These are phyloP conservation scores for Anthophora plumipes DNA, from an alignment of 2,888 invertebrate genomes.

Conservation along the genomic window DNA sequence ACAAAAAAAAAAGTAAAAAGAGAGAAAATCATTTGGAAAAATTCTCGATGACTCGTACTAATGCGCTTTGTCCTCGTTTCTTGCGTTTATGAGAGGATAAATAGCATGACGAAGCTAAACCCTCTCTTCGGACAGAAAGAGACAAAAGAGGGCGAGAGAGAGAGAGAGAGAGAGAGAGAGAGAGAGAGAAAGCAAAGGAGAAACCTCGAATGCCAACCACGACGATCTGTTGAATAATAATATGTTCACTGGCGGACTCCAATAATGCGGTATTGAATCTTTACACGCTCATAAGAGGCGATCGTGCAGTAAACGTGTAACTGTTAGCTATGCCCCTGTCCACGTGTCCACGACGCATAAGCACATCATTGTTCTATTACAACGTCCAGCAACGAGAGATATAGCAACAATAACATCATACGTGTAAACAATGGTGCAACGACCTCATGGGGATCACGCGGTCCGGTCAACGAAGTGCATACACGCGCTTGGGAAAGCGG, in stretches of 20 bases:
- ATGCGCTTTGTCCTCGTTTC: conserved; percentile 27
- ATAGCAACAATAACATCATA: conserved; percentile 70
- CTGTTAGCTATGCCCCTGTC: conserved; percentile 17
- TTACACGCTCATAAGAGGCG: conserved; percentile 15
- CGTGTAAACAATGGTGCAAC: conserved; percentile 71
- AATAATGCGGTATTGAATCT: conserved; percentile 48
- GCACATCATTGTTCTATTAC: conserved; percentile 66
- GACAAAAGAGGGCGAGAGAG: too few relatives aligned
- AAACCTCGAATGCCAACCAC: conserved; percentile 59
- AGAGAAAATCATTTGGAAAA: not conserved
- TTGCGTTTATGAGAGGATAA: conserved; percentile 25
- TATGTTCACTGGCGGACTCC: conserved; percentile 38
- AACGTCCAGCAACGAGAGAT: conserved; percentile 64
- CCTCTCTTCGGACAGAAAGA: not conserved
- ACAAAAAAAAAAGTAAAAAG: not conserved
- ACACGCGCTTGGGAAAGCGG: conserved; percentile 10
- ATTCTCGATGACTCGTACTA: conserved; percentile 11
- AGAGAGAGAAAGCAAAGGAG: not conserved
- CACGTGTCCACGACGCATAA: conserved; percentile 49
- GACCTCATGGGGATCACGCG: conserved; percentile 53
- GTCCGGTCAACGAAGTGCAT: conserved; percentile 43
- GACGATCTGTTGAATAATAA: conserved; percentile 67
- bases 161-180: not conserved
- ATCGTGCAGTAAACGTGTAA: conserved; percentile 3
- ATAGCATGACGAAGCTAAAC: conserved; percentile 8